Evolutionary conservation across 2,113 vertebrate genomes (phyloP).

Genomic region (Laterallus jamaicensis): DNA sequence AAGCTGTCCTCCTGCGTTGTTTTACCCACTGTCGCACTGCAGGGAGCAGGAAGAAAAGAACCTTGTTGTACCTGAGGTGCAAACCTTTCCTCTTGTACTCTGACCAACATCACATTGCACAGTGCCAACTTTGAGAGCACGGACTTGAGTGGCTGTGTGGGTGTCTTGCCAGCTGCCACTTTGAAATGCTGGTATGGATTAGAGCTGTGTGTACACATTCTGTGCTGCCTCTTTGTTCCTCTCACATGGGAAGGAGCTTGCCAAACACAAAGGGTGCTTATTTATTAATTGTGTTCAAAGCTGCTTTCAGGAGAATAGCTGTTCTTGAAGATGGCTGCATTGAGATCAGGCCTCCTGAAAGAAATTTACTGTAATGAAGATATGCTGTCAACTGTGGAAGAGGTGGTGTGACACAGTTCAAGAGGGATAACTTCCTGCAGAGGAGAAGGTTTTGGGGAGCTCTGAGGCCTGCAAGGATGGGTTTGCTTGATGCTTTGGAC

Average conservation of each 20-base stretch:
- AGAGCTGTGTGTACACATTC: constrained; percentile 54
- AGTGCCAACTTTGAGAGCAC: neutral
- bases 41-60: neutral
- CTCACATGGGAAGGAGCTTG: constrained; percentile 51
- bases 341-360: constrained; percentile 1
- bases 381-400: neutral
- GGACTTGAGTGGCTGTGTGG: constrained; percentile 9
- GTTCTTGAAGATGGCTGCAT: neutral
- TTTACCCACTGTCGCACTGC: neutral
- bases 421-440: neutral
- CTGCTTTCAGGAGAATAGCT: constrained; percentile 10
- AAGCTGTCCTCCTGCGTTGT: neutral
- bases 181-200: constrained; percentile 45
- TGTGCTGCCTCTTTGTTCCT: constrained; percentile 60
- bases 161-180: constrained; percentile 52
- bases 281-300: constrained; percentile 28
- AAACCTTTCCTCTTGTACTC: neutral
- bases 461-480: neutral
- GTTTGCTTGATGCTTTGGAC: neutral
- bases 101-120: neutral
- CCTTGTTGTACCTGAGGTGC: neutral
- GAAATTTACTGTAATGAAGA: neutral
- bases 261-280: constrained; percentile 48
- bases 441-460: neutral
- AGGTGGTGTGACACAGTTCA: neutral